Percentiles rank a stretch among this genome's conserved stretches.
phyloP scores from a whole-genome alignment of 2,113 vertebrate species.

The Physeter macrocephalus region DNA sequence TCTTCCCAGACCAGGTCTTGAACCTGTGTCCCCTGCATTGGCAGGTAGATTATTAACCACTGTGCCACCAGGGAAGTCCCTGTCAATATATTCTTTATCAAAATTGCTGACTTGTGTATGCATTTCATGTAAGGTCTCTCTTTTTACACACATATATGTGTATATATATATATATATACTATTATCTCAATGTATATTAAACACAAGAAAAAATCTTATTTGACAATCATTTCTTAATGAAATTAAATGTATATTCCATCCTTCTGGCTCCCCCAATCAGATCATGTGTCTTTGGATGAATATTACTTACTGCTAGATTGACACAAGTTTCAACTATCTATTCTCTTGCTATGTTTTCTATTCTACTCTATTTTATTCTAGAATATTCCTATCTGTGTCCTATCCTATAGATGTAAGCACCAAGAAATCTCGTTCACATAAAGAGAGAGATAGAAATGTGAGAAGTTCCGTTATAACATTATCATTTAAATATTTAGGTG shows the following conservation, averaged over 20 bases:
- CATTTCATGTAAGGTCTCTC: no score
- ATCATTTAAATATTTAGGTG: background rate
- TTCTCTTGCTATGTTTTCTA: background rate
- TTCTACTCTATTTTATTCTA: background rate
- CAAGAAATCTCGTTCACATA: background rate
- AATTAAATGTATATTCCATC: background rate
- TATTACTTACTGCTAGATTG: background rate
- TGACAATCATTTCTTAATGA: background rate
- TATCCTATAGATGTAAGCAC: background rate
- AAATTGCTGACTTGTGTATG: no score
- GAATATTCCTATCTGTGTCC: background rate
- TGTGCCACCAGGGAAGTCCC: no score
- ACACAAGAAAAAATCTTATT: background rate
- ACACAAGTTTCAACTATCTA: background rate
- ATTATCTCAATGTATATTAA: background rate
- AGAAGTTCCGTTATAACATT: background rate
- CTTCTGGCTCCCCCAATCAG: background rate
- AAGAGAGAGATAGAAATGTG: background rate
- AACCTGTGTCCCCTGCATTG: no score
- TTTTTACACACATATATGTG: rapidly evolving
- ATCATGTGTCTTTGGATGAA: background rate
- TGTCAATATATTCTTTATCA: background rate
- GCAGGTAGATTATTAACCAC: no score
- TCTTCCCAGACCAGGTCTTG: no score
- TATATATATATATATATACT: background rate